Percentiles rank a stretch among this genome's conserved stretches.
phyloP scores from a whole-genome alignment of 2,888 invertebrate species.

The Villa cingulata region DNA sequence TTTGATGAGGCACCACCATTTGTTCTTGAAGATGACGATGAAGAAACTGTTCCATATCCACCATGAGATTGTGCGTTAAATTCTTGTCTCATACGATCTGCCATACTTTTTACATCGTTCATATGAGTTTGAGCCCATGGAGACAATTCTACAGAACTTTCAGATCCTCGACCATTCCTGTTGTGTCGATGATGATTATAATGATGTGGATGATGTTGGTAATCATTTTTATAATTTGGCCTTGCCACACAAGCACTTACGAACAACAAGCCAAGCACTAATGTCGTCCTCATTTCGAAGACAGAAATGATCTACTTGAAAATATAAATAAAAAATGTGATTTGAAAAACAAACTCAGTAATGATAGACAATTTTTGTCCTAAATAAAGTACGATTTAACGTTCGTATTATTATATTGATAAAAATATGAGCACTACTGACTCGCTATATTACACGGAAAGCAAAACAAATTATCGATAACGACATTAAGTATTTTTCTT shows the following conservation, averaged over 20 bases:
- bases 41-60: slow-evolving; percentile 5
- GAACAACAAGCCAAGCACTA: background rate
- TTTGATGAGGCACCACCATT: background rate
- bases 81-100: slow-evolving; percentile 25
- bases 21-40: background rate
- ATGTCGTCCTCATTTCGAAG: slow-evolving; percentile 4
- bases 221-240: background rate
- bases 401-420: too few relatives aligned
- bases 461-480: too few relatives aligned
- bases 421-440: too few relatives aligned
- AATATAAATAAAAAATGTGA: too few relatives aligned
- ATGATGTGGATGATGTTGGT: too few relatives aligned
- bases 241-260: background rate
- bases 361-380: too few relatives aligned
- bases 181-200: slow-evolving; percentile 11
- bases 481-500: too few relatives aligned
- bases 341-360: too few relatives aligned
- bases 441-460: too few relatives aligned
- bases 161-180: slow-evolving; percentile 1
- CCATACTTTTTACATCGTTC: slow-evolving; percentile 26
- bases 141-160: slow-evolving; percentile 15
- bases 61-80: slow-evolving; percentile 26
- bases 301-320: too few relatives aligned
- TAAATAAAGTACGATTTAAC: too few relatives aligned
- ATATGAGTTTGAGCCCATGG: slow-evolving; percentile 26